Evolutionary conservation across 2,113 vertebrate species (phyloP).

Genomic region (Psilopsiagon aymara): DNA sequence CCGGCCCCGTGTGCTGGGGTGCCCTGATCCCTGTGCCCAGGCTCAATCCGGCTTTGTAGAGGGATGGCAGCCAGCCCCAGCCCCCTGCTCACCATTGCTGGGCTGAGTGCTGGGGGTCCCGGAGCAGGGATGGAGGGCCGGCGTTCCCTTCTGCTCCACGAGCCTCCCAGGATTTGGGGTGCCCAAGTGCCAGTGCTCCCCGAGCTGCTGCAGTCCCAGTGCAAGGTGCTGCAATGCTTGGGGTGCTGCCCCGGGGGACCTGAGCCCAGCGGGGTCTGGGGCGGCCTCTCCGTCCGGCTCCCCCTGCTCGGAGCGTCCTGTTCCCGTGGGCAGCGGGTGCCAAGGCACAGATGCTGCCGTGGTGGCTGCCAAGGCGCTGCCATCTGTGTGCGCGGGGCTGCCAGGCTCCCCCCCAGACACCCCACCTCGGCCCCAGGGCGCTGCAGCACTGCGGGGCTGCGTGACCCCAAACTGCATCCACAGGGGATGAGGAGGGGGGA

Average conservation of each 20-base stretch:
- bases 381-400: conserved; percentile 40
- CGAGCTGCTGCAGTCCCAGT: background rate
- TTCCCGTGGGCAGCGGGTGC: conserved; percentile 51
- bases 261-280: fast-evolving
- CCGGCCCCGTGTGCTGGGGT: background rate
- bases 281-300: background rate
- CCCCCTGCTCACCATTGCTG: fast-evolving
- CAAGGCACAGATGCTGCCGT: conserved; percentile 43
- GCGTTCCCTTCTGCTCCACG: background rate
- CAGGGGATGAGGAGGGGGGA: background rate
- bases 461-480: fast-evolving
- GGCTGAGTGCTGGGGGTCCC: background rate
- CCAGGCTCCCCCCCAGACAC: background rate
- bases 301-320: background rate
- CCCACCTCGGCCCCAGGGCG: background rate
- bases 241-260: background rate
- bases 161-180: background rate
- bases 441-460: background rate
- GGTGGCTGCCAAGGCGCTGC: conserved; percentile 53
- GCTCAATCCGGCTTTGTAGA: fast-evolving
- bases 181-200: background rate
- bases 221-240: background rate
- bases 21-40: background rate
- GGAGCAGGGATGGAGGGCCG: background rate
- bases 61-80: background rate